Evolutionary conservation across 2,888 invertebrate species (phyloP), one percentile per base, ranked within the genome.

Genomic region (Ferdinandea cuprea): DNA sequence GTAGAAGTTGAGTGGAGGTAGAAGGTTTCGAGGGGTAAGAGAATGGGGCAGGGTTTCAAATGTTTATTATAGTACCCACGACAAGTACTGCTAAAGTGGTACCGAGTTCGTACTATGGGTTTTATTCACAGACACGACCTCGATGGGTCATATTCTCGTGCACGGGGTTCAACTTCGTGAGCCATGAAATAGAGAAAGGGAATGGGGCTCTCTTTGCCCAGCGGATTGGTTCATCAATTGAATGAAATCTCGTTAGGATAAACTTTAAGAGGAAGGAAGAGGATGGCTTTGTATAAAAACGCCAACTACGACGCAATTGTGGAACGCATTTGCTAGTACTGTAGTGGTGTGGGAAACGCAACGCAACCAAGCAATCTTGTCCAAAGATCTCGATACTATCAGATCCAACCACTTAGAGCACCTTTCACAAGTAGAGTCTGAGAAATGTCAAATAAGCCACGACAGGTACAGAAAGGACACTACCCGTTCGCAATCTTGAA

Each of bases 61-160:
- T 69, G 52, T 78, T 78, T 32, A 58, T n/a, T 54, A 35, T 59
- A 37, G 68, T 42, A 66, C 58, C 59, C 30, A 21, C 52, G 68
- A 21, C 65, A 52, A 61, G 37, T 50, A 28, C 28, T 58, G 56
- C 56, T n/a, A n/a, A 69, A 37, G 56, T 48, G 48, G 9, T 61
- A 48, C 40, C 42, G 48, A 61, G 71, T 71, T 66, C 71, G 72
- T 71, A 71, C 46, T 54, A 65, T 69, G 58, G 81, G 76, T 71
- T 71, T 59, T 77, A 81, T 81, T 81, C 77, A 61, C 52, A 66
- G 71, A 77, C 77, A 81, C 76, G 77, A 77, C 71, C 71, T 71
- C 58, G 37, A 50, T 54, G 61, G 46, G 3, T 54, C 15, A 21
- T 61, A 40, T n/a, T n/a, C 46, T 74, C 58, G 59, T 40, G 48